Evolutionary conservation across 2,797 vertebrate genomes (phyloP).

Genomic region (Bradypus variegatus): DNA sequence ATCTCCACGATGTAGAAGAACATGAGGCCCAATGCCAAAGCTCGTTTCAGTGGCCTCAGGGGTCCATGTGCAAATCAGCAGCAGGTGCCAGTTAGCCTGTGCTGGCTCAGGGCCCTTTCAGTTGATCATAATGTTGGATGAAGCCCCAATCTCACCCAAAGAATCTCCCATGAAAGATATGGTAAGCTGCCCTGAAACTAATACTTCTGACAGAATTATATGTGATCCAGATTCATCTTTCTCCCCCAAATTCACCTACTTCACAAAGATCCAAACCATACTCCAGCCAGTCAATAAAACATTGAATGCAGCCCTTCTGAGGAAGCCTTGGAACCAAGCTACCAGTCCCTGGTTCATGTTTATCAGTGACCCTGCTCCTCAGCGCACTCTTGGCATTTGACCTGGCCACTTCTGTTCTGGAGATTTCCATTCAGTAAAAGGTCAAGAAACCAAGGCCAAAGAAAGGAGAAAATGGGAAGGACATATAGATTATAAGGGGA

Average conservation of each 20-base stretch:
- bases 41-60: background rate
- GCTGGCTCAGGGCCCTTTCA: conserved; percentile 34
- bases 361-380: background rate
- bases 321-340: conserved; percentile 23
- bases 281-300: conserved; percentile 14
- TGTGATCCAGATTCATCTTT: background rate
- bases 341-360: conserved; percentile 27
- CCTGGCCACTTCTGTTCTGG: conserved; percentile 49
- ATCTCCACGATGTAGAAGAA: conserved; percentile 17
- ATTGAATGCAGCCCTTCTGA: background rate
- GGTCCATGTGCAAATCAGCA: background rate
- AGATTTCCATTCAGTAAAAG: conserved; percentile 66
- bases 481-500: conserved; percentile 77
- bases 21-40: conserved; percentile 48
- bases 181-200: background rate
- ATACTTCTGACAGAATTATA: background rate
- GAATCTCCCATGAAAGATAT: background rate
- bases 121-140: background rate
- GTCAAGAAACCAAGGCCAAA: conserved; percentile 61
- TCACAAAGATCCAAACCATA: background rate
- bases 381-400: conserved; percentile 42
- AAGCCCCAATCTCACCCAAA: background rate
- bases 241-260: background rate
- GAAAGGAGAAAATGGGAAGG: conserved; percentile 78
- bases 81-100: background rate